Base-by-base conservation (phyloP, 2,113 vertebrate species). In the Apteryx owenii region DNA sequence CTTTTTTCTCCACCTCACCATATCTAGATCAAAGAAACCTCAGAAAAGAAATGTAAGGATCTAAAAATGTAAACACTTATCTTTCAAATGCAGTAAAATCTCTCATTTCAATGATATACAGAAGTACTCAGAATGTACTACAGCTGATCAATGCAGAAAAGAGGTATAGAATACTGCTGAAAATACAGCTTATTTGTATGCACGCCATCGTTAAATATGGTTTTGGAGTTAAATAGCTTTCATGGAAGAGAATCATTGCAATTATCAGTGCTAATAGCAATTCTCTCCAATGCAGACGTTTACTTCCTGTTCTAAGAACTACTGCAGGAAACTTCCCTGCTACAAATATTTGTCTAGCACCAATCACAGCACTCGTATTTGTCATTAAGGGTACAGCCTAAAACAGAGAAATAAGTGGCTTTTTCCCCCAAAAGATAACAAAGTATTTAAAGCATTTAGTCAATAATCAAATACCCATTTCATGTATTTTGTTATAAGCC, bases 101-200 rank as follows among this genome's bases (percentile, higher is more conserved):
- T 85, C 95, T 92, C 51, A 91, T 87, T 91, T 95, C 83, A 60
- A 11, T 86, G 88, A 89, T 75, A 93, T 33, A 95, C 61, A 89
- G 51, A 90, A 94, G 78, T 56, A 87, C 69, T 95, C 62, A n/a
- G 62, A 93, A 97, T 84, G 91, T 61, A 96, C 70, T 96, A 93
- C 69, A 93, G 89, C 81, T 87, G 94, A 94, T 96, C 92, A 89
- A 90, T 92, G 91, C 80, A 88, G 80, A 88, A 92, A 89, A 88
- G 85, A 92, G 73, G 77, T 95, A 92, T 22, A 93, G 96, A 95
- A 95, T 81, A 88, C 61, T 65, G 96, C 92, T 78, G 61, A 96
- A 97, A 96, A 96, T 88, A 97, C 71, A 91, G 51, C 87, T 91
- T 95, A 95, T 96, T 94, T 97, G 89, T 94, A 95, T 97, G 96